Percentiles rank a stretch among this genome's conserved stretches.
Evolutionary conservation across 1,140 invertebrate species (phyloP).

Genomic region (Drosophila trapezifrons): DNA sequence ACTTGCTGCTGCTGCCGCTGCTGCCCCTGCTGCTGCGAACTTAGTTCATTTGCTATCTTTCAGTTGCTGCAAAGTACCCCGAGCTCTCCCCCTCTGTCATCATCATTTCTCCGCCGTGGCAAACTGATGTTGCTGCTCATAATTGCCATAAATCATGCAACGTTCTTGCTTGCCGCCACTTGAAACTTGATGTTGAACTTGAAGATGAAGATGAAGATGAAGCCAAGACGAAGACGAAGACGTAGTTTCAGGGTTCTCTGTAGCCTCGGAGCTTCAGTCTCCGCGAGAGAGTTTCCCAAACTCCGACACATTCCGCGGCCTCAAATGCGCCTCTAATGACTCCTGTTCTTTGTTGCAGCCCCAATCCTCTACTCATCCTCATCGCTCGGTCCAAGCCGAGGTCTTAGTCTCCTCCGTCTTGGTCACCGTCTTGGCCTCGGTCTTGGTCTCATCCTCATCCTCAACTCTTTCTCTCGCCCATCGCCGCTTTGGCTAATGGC

Average conservation of each 20-base stretch:
- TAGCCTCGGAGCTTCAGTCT: constrained; percentile 19
- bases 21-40: constrained; percentile 6
- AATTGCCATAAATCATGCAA: constrained; percentile 83
- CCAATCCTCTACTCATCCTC: constrained; percentile 41
- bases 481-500: constrained; percentile 61
- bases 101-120: constrained; percentile 29
- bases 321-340: constrained; percentile 79
- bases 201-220: constrained; percentile 19
- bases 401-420: constrained; percentile 3
- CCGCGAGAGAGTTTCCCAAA: constrained; percentile 26
- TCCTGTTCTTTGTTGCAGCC: constrained; percentile 75
- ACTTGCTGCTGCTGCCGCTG: constrained; percentile 25
- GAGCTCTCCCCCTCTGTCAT: constrained; percentile 20
- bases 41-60: constrained; percentile 11
- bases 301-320: constrained; percentile 67
- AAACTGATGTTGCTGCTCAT: constrained; percentile 53
- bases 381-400: neutral
- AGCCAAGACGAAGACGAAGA: neutral
- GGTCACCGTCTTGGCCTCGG: neutral
- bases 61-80: neutral
- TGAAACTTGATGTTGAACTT: constrained; percentile 55
- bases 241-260: neutral
- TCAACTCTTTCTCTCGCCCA: constrained; percentile 24
- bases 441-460: constrained; percentile 15
- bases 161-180: constrained; percentile 62